phyloP scores from a whole-genome alignment of 2,888 invertebrate species.

The Tipula unca region DNA sequence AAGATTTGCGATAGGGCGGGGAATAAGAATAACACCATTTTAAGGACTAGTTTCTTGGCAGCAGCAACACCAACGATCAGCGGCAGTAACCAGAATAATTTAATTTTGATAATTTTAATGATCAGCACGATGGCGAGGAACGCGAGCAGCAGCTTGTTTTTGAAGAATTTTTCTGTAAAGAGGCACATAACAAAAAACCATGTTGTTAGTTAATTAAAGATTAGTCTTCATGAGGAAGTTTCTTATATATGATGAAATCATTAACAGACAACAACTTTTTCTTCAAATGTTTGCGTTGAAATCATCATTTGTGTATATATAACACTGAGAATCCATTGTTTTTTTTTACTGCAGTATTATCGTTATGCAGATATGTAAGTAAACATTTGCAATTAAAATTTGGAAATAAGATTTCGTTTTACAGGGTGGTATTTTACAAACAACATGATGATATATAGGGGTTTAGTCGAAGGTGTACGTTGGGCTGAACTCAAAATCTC shows the following conservation, averaged over 20 bases:
- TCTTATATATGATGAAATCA: not conserved
- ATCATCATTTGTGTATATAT: not conserved
- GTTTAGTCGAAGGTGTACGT: too few relatives aligned
- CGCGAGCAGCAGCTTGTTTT: conserved; percentile 63
- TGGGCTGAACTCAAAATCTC: too few relatives aligned
- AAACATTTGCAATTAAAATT: too few relatives aligned
- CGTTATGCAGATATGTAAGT: too few relatives aligned
- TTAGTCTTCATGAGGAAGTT: not conserved
- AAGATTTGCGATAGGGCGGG: conserved; percentile 75
- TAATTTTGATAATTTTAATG: conserved; percentile 69
- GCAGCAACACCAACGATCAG: conserved; percentile 69
- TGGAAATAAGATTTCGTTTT: too few relatives aligned
- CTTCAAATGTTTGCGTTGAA: not conserved
- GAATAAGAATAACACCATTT: conserved; percentile 70
- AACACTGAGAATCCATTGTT: not conserved
- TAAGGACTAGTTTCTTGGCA: conserved; percentile 75
- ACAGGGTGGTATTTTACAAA: too few relatives aligned
- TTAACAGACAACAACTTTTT: not conserved
- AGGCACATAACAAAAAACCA: conserved; percentile 21
- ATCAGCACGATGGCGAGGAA: conserved; percentile 68
- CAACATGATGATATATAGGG: too few relatives aligned
- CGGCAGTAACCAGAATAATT: conserved; percentile 70
- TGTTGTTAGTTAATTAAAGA: not conserved
- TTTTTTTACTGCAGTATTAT: too few relatives aligned
- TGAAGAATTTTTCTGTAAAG: conserved; percentile 66